Evolutionary conservation across 2,888 invertebrate species (phyloP).

Genomic region (Ecdyonurus torrentis): DNA sequence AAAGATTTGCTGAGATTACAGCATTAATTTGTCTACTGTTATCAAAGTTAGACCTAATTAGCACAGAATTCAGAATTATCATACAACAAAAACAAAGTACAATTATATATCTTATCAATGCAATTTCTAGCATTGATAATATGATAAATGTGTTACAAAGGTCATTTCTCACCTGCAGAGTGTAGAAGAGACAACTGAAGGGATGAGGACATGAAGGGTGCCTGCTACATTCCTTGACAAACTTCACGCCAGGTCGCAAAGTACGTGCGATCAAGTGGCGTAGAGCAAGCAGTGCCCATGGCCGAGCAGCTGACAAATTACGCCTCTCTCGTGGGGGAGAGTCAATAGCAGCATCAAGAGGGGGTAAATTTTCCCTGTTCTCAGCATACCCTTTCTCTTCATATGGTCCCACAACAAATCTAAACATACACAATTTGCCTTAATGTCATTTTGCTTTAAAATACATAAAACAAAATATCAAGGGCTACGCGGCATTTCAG

Average conservation of each 20-base stretch:
- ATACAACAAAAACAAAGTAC: no score
- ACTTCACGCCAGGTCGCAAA: background rate
- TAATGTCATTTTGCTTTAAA: slow-evolving; percentile 11
- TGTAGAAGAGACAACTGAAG: slow-evolving; percentile 40
- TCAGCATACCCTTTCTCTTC: slow-evolving; percentile 27
- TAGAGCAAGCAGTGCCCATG: background rate
- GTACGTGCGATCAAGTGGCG: background rate
- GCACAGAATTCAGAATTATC: no score
- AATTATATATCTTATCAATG: no score
- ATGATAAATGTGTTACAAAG: background rate
- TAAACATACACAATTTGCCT: no score
- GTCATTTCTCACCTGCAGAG: slow-evolving; percentile 28
- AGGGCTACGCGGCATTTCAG: no score
- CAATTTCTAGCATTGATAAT: background rate
- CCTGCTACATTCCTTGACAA: slow-evolving; percentile 21
- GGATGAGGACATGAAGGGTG: slow-evolving; percentile 41
- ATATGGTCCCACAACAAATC: slow-evolving; percentile 42
- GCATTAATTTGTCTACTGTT: no score
- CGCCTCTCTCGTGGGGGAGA: background rate
- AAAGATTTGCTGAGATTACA: no score
- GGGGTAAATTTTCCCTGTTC: slow-evolving; percentile 10
- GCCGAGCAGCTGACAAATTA: background rate
- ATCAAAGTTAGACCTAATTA: no score
- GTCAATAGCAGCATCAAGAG: background rate
- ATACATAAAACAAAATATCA: no score